Percentiles rank a stretch among this genome's conserved stretches.
Conservation (phyloP, 1,140 invertebrate genomes). For the Scaptomyza pallida region DNA sequence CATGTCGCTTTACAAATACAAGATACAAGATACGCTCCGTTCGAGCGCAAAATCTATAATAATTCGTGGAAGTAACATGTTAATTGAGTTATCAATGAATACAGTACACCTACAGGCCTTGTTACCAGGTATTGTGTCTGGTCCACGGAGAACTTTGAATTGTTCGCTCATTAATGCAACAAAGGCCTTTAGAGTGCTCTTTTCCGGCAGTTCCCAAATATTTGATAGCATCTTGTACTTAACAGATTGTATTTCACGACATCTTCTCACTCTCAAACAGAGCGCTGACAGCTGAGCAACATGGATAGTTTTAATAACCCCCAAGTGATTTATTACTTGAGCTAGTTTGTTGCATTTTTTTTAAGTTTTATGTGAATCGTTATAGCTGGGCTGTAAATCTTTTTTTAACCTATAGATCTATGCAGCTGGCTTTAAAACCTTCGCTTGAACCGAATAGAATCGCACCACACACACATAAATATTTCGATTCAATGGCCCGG, state of each 20-base stretch:
- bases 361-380: no score
- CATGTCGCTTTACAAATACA: slow-evolving; percentile 12
- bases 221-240: slow-evolving; percentile 9
- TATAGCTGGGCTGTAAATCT: background rate
- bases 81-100: slow-evolving; percentile 73
- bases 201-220: slow-evolving; percentile 45
- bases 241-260: slow-evolving; percentile 55
- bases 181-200: slow-evolving; percentile 52
- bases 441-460: slow-evolving; percentile 28
- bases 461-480: slow-evolving; percentile 54
- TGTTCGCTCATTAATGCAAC: slow-evolving; percentile 40
- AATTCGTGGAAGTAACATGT: slow-evolving; percentile 78
- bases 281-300: slow-evolving; percentile 55
- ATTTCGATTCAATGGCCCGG: slow-evolving; percentile 34
- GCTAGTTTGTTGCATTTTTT: slow-evolving; percentile 12
- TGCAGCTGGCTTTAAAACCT: slow-evolving; percentile 28
- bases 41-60: slow-evolving; percentile 65
- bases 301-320: slow-evolving; percentile 31
- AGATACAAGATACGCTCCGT: slow-evolving; percentile 45
- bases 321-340: slow-evolving; percentile 53
- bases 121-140: slow-evolving; percentile 40
- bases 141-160: slow-evolving; percentile 32
- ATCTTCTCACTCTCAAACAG: slow-evolving; percentile 3
- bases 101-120: slow-evolving; percentile 54
- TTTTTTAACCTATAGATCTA: background rate